Evolutionary conservation across 2,113 vertebrate species (phyloP).

Genomic region (Calonectris borealis): DNA sequence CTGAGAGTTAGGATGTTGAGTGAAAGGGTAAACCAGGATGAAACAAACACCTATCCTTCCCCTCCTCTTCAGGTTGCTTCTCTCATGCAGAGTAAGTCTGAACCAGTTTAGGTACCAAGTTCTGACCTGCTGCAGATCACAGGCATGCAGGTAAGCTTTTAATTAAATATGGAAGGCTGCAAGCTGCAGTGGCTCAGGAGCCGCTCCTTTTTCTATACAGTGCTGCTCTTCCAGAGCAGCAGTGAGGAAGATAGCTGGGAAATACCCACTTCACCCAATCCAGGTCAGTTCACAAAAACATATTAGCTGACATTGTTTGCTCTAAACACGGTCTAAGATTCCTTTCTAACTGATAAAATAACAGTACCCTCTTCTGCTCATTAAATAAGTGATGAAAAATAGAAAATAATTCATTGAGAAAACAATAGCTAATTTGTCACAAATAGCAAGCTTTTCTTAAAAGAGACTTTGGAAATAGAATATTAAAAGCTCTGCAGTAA

Average conservation of each 20-base stretch:
- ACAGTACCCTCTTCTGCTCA: not conserved
- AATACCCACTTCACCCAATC: not conserved
- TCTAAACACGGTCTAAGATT: not conserved
- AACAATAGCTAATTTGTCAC: not conserved
- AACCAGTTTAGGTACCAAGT: not conserved
- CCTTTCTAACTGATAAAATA: not conserved
- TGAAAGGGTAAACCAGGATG: not conserved
- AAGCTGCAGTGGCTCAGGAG: not conserved
- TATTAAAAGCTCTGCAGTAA: not conserved
- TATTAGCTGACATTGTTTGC: not conserved
- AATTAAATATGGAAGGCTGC: not conserved
- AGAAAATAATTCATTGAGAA: not conserved
- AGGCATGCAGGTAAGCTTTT: not conserved
- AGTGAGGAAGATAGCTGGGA: not conserved
- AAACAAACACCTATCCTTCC: not conserved
- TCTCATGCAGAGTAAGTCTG: not conserved
- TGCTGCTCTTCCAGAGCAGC: not conserved
- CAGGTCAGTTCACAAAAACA: not conserved
- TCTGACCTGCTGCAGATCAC: not conserved
- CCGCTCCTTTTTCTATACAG: not conserved
- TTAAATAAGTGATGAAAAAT: not conserved
- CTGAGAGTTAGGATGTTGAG: not conserved
- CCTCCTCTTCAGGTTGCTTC: not conserved
- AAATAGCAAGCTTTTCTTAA: not conserved
- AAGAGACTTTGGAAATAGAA: not conserved